phyloP scores from a whole-genome alignment of 2,888 invertebrate genomes.

The Melipona bicolor region DNA sequence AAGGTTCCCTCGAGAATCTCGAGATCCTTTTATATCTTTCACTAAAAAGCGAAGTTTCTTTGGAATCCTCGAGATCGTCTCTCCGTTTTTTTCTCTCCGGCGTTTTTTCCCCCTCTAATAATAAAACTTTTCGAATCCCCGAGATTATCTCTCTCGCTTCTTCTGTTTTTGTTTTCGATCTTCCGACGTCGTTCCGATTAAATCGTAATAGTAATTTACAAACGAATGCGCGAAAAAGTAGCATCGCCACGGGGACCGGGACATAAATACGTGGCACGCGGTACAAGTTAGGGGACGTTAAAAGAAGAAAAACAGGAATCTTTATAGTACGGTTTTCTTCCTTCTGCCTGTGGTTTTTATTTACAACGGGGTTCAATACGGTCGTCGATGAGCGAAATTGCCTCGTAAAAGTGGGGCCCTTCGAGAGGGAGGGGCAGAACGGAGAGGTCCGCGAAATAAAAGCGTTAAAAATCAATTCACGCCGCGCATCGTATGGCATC shows the following conservation, averaged over 20 bases:
- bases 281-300: conserved; percentile 33
- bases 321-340: conserved; percentile 64
- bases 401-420: conserved; percentile 47
- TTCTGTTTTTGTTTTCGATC: not conserved
- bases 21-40: not conserved
- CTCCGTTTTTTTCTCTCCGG: not conserved
- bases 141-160: not conserved
- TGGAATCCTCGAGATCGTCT: not conserved
- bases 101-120: not conserved
- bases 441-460: conserved; percentile 51
- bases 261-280: conserved; percentile 46
- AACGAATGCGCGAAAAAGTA: conserved; percentile 34
- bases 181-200: not conserved
- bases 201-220: conserved; percentile 27
- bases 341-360: conserved; percentile 62
- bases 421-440: not conserved
- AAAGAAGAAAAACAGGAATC: conserved; percentile 55
- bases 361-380: conserved; percentile 45
- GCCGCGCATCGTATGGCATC: conserved; percentile 49
- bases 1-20: not conserved
- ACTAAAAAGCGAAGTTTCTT: not conserved
- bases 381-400: conserved; percentile 61
- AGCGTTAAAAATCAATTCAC: conserved; percentile 63
- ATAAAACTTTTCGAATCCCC: not conserved
- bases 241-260: conserved; percentile 5